Conservation (phyloP, 2,113 vertebrate genomes). For the Xyliphius kryptos region DNA sequence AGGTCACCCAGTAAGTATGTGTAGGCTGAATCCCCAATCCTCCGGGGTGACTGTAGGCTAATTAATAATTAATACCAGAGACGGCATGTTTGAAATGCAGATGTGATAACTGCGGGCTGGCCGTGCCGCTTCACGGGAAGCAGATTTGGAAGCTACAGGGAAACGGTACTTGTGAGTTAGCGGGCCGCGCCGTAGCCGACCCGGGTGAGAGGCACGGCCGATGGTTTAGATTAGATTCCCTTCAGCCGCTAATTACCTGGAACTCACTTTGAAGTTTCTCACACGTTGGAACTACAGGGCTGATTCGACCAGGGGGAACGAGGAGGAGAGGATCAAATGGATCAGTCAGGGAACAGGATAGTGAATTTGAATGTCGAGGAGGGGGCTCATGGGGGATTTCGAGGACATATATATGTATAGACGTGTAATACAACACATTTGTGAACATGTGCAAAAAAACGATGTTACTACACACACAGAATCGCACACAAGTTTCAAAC, state of each 20-base stretch:
- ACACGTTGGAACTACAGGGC: constrained; percentile 76
- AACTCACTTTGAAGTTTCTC: constrained; percentile 81
- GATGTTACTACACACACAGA: background rate
- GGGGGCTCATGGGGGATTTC: background rate
- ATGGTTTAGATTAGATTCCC: constrained; percentile 84
- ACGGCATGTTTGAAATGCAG: constrained; percentile 98
- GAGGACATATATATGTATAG: too few relatives aligned
- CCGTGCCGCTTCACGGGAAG: constrained; percentile 87
- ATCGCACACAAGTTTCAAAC: too few relatives aligned
- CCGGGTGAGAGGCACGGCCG: constrained; percentile 77
- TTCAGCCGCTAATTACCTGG: constrained; percentile 88
- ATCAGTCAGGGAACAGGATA: constrained; percentile 50
- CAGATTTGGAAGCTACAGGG: constrained; percentile 58
- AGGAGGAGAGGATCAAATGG: constrained; percentile 76
- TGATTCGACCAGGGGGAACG: constrained; percentile 74
- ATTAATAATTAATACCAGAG: constrained; percentile 99
- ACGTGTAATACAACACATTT: background rate
- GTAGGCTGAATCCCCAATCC: constrained; percentile 86
- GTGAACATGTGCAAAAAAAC: background rate
- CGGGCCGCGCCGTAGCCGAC: constrained; percentile 51
- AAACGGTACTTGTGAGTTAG: constrained; percentile 43
- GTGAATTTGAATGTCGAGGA: constrained; percentile 25
- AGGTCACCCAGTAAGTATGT: constrained; percentile 85
- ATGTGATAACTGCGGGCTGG: constrained; percentile 93
- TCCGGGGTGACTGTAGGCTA: constrained; percentile 96